Evolutionary conservation across 2,888 invertebrate species (phyloP), one percentile per base, ranked within the genome.

Genomic region (Linnaemya tessellans): DNA sequence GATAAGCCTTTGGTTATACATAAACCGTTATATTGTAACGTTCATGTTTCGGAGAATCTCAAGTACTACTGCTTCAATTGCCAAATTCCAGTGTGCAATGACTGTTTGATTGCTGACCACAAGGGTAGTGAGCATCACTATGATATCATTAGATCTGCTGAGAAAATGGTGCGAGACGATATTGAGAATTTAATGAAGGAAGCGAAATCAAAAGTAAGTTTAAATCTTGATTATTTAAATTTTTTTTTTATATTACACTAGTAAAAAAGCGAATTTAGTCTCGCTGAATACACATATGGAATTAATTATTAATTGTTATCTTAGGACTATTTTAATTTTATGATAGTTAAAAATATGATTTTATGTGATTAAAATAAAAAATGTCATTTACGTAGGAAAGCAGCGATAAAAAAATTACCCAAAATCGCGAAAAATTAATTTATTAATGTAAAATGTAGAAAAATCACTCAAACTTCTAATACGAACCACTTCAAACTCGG

Each of bases 51-150:
- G 80, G 98, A 98, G 93, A 95, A 96, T 91, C 94, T 98, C 88
- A 96, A 97, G 90, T 97, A 96, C 93, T 98, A 96, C 92, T 98
- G 98, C 92, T 96, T 95, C 88, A 96, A 96, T 88, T 98, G 98
- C 91, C 94, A 97, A 89, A 95, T 96, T 86, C 96, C 97, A 35
- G 96, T 97, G 86, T 98, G 98, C 93, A 95, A 95, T 89, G 97
- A 98, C 93, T 98, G 98, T 92, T 94, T 97, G 87, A 95, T 96
- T 86, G 94, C 94, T 49, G 96, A 97, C 86, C 98, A 98, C 91
- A 96, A 96, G 92, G 96, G 96, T 62, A 95, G 96, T 62, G 95
- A 95, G 89, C 98, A 98, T 93, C 96, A 96, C 88, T 97, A 96
- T 90, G 98, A 98, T 91, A 94, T 96, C 83, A 94, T 98, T 87